These are phyloP conservation scores for Choloepus hoffmanni DNA, from an alignment of 2,113 vertebrate genomes.

Conservation along the genomic window DNA sequence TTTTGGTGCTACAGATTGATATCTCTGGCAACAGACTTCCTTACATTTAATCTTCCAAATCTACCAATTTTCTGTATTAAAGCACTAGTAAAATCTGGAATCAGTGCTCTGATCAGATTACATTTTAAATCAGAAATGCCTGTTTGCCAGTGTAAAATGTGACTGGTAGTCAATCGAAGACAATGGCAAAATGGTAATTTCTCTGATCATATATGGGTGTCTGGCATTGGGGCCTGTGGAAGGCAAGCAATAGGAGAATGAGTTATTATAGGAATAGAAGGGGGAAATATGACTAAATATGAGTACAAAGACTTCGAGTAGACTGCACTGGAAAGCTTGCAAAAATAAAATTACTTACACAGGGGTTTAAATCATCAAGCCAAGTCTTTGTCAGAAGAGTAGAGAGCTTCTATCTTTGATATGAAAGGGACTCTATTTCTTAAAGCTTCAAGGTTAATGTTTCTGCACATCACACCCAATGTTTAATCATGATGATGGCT, in stretches of 20 bases:
- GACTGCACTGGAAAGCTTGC: background rate
- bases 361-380: background rate
- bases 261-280: background rate
- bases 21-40: background rate
- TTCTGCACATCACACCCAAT: background rate
- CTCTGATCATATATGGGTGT: background rate
- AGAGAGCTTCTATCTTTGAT: background rate
- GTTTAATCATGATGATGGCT: background rate
- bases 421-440: background rate
- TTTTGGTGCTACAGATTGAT: background rate
- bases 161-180: background rate
- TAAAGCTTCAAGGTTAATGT: background rate
- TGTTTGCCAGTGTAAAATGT: background rate
- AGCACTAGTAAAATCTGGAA: background rate
- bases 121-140: background rate
- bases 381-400: background rate
- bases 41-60: background rate
- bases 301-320: background rate
- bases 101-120: background rate
- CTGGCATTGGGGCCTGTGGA: background rate
- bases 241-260: fast-evolving
- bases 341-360: background rate
- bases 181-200: background rate
- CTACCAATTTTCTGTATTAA: background rate
- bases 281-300: background rate